Conservation (phyloP, 2,888 invertebrate genomes). For the Crematogaster levior region DNA sequence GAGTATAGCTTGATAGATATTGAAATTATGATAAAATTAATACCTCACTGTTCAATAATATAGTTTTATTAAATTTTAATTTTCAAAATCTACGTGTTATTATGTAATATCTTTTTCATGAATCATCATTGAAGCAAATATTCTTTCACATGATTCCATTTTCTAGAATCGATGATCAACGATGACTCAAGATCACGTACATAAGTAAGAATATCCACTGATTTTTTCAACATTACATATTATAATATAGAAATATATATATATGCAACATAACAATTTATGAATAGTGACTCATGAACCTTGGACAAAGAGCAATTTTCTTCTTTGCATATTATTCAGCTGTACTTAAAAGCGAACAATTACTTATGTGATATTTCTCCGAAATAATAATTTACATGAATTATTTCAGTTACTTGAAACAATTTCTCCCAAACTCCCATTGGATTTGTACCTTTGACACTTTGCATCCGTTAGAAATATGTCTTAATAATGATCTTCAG, state of each 20-base stretch:
- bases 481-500: not conserved
- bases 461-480: not conserved
- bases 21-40: not conserved
- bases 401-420: slow-evolving; percentile 48
- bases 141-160: not conserved
- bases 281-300: slow-evolving; percentile 1
- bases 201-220: slow-evolving; percentile 61
- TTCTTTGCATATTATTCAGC: slow-evolving; percentile 28
- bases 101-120: not conserved
- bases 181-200: slow-evolving; percentile 66
- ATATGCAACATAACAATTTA: slow-evolving; percentile 34
- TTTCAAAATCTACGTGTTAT: not conserved
- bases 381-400: slow-evolving; percentile 42
- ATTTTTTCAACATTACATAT: slow-evolving; percentile 59
- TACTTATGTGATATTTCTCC: slow-evolving; percentile 24
- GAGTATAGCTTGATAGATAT: not conserved
- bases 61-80: not conserved
- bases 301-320: not conserved
- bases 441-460: slow-evolving; percentile 38
- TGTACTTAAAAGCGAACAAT: not conserved
- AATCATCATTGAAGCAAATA: slow-evolving; percentile 16
- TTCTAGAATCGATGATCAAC: not conserved
- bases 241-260: slow-evolving; percentile 38
- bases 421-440: slow-evolving; percentile 56
- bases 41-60: not conserved